Conservation (phyloP, 2,888 invertebrate species). For the Drosophila pegasa region DNA sequence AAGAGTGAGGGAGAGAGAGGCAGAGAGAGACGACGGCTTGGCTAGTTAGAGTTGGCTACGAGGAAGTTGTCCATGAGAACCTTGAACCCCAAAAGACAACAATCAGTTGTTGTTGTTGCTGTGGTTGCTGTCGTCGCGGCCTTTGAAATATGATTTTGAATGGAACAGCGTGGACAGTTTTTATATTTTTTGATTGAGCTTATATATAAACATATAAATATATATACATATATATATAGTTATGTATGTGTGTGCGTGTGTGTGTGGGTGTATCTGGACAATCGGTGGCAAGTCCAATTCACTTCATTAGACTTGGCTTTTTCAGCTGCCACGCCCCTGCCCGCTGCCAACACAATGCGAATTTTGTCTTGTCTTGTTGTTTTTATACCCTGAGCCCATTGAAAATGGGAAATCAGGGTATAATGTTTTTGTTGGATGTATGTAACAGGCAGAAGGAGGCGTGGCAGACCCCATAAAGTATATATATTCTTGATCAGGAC, state of each 20-base stretch:
- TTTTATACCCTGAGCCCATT: no score
- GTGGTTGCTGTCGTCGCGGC: constrained; percentile 52
- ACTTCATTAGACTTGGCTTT: constrained; percentile 40
- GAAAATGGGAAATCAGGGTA: no score
- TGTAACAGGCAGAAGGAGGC: no score
- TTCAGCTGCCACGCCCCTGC: constrained; percentile 12
- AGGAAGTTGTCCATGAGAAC: constrained; percentile 71
- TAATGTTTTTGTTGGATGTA: no score
- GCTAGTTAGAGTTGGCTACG: constrained; percentile 25
- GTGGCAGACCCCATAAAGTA: no score
- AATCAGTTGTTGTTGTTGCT: constrained; percentile 23
- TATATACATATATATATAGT: background rate
- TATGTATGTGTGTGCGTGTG: background rate
- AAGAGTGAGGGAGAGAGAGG: background rate
- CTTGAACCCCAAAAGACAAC: constrained; percentile 60
- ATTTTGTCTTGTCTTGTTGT: no score
- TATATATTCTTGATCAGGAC: no score
- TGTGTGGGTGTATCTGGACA: constrained; percentile 37
- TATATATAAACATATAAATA: background rate
- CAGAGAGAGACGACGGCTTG: constrained; percentile 20
- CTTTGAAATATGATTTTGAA: constrained; percentile 63
- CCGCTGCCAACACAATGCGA: constrained; percentile 39
- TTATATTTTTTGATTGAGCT: constrained; percentile 59
- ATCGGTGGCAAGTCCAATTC: constrained; percentile 56
- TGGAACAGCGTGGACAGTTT: constrained; percentile 66